Conservation (phyloP, 2,888 invertebrate species). For the Orthonychiurus folsomi region DNA sequence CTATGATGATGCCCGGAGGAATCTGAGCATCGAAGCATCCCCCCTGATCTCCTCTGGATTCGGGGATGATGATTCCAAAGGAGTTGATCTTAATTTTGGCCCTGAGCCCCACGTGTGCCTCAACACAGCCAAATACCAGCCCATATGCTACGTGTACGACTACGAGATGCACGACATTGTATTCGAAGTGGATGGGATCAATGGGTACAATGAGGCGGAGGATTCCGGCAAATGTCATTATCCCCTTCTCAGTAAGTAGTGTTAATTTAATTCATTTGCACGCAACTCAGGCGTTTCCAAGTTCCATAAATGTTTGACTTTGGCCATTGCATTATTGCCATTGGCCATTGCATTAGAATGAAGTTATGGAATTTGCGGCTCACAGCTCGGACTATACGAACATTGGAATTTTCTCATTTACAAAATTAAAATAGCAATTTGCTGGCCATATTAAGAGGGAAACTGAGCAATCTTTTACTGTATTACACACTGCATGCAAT, state of each 20-base stretch:
- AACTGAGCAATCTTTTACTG: too few relatives aligned
- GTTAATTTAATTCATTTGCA: too few relatives aligned
- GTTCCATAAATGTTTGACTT: too few relatives aligned
- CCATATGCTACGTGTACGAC: conserved; percentile 35
- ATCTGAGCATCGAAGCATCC: not conserved
- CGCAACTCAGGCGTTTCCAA: too few relatives aligned
- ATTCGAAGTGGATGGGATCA: conserved; percentile 27
- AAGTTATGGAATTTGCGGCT: too few relatives aligned
- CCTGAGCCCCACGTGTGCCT: not conserved
- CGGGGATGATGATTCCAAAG: not conserved
- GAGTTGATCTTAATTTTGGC: not conserved
- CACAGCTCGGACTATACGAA: too few relatives aligned
- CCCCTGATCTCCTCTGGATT: not conserved
- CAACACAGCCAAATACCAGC: conserved; percentile 4
- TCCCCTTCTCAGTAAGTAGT: conserved; percentile 32
- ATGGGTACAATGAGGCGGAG: conserved; percentile 25
- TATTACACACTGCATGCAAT: too few relatives aligned
- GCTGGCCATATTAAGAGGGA: too few relatives aligned
- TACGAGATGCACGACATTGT: conserved; percentile 31
- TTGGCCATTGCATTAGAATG: too few relatives aligned
- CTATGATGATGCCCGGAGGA: not conserved
- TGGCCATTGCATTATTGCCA: too few relatives aligned
- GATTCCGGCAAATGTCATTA: conserved; percentile 36
- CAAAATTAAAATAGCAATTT: too few relatives aligned
- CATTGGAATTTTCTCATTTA: too few relatives aligned